Conservation (phyloP, 1,140 invertebrate genomes). For the Ceratosolen solmsi region DNA sequence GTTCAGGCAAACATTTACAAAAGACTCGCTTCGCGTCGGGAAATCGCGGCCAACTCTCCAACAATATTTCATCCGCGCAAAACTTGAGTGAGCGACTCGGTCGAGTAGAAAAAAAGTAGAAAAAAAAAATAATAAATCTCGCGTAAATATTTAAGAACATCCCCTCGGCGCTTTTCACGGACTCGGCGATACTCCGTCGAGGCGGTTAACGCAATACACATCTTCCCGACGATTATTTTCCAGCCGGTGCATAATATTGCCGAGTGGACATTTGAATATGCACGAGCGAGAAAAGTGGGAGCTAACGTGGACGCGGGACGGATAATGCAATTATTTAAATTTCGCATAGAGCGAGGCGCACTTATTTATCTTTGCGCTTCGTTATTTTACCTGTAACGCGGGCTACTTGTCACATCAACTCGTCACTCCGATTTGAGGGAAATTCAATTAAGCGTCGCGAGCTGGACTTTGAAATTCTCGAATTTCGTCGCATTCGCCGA, state of each 20-base stretch:
- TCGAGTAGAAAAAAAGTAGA: neutral
- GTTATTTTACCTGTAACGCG: neutral
- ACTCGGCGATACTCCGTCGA: neutral
- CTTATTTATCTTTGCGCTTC: conserved; percentile 7
- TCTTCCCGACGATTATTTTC: conserved; percentile 13
- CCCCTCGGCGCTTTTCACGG: neutral
- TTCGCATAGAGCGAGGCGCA: neutral
- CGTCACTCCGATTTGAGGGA: neutral
- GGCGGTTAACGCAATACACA: neutral
- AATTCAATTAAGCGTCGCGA: neutral
- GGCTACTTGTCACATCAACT: neutral
- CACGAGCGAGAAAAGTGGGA: neutral
- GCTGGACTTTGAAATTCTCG: no score
- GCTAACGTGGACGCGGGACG: neutral
- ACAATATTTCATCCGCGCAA: conserved; percentile 4
- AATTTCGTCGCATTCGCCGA: no score
- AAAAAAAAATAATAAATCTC: neutral
- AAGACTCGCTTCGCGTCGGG: neutral
- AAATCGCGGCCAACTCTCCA: conserved; percentile 1
- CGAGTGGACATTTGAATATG: conserved; percentile 20
- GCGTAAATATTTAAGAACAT: neutral
- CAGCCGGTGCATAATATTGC: neutral
- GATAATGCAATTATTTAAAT: conserved; percentile 33
- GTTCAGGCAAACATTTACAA: conserved; percentile 14
- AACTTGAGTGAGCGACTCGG: conserved; percentile 27